Percentiles rank a stretch among this genome's conserved stretches.
phyloP scores from a whole-genome alignment of 2,113 vertebrate species.

The Oxygymnocypris stewartii region DNA sequence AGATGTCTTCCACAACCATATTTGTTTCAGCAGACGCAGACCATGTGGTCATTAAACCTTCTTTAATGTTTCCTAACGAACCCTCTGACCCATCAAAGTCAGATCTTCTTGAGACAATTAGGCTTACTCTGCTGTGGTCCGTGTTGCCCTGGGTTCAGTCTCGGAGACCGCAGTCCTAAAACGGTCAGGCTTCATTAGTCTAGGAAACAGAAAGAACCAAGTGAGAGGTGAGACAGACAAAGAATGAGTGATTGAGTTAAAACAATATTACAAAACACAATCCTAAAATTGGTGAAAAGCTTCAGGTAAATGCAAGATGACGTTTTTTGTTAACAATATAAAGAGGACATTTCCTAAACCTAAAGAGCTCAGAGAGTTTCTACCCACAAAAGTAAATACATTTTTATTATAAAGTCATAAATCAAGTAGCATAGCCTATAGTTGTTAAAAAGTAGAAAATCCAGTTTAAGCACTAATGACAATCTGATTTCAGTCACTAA shows the following conservation, averaged over 20 bases:
- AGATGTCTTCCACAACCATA: background rate
- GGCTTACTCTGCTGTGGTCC: background rate
- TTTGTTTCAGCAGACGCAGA: background rate
- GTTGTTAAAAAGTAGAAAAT: background rate
- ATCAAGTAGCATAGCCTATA: background rate
- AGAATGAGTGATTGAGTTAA: slow-evolving; percentile 13
- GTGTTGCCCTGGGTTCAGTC: background rate
- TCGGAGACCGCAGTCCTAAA: background rate
- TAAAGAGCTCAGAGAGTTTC: background rate
- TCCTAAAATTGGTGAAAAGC: background rate
- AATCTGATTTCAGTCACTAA: background rate
- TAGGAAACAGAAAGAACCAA: slow-evolving; percentile 15
- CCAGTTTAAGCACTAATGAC: background rate
- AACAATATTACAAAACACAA: background rate
- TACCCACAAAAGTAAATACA: background rate
- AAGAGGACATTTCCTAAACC: background rate
- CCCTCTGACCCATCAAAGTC: slow-evolving; percentile 8
- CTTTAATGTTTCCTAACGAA: background rate
- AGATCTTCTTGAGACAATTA: slow-evolving; percentile 4
- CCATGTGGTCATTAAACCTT: slow-evolving; percentile 3
- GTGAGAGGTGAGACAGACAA: background rate
- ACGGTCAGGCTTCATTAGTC: slow-evolving; percentile 26
- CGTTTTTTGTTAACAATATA: background rate
- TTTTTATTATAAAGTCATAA: background rate
- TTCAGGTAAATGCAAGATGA: slow-evolving; percentile 2